These are phyloP conservation scores for Tuberolachnus salignus DNA, from an alignment of 2,888 invertebrate species.

Conservation along the genomic window DNA sequence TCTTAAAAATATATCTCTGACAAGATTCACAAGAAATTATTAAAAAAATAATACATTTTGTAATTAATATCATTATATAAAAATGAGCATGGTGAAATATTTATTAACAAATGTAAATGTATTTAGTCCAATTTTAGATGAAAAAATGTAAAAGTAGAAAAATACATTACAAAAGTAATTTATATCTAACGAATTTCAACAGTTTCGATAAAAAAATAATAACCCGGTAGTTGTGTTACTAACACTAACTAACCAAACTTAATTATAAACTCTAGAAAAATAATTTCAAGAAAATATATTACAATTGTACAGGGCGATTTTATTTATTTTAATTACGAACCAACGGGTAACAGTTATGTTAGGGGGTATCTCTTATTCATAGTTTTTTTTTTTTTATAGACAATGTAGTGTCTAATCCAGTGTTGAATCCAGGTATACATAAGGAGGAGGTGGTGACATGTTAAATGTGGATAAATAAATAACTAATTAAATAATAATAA, in stretches of 20 bases:
- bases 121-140: not conserved
- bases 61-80: constrained; percentile 33
- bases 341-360: too few species aligned
- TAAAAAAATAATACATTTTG: constrained; percentile 25
- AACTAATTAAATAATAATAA: too few species aligned
- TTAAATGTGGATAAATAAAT: too few species aligned
- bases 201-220: constrained; percentile 10
- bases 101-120: constrained; percentile 17
- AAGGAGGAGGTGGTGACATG: too few species aligned
- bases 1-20: constrained; percentile 28
- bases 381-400: too few species aligned
- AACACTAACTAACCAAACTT: not conserved
- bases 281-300: not conserved
- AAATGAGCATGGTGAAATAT: constrained; percentile 32
- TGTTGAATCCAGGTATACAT: too few species aligned
- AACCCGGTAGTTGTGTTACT: constrained; percentile 10
- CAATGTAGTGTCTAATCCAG: too few species aligned
- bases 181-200: not conserved
- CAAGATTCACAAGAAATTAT: not conserved
- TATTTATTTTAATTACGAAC: too few species aligned
- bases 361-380: too few species aligned
- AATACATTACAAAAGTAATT: constrained; percentile 49
- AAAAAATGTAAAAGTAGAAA: constrained; percentile 53
- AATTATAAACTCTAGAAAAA: not conserved
- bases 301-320: not conserved